A percentile compares a stretch with the other conserved stretches of the same genome.
phyloP scores from a whole-genome alignment of 2,797 vertebrate species.

The Gadopsis marmoratus region DNA sequence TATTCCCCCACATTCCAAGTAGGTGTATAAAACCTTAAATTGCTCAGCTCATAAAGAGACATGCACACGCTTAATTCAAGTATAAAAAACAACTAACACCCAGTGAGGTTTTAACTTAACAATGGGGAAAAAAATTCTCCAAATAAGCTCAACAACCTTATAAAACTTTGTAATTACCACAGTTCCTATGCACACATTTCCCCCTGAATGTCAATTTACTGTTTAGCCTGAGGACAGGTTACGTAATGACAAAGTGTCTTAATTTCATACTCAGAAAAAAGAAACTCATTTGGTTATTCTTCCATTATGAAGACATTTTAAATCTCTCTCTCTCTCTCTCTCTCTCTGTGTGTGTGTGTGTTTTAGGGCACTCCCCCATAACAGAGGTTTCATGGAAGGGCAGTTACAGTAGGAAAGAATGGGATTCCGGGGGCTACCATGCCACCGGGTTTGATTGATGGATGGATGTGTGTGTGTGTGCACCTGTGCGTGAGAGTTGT shows the following conservation, averaged over 20 bases:
- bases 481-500: constrained; percentile 2
- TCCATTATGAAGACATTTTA: constrained; percentile 21
- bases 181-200: constrained; percentile 13
- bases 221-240: constrained; percentile 24
- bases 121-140: constrained; percentile 45
- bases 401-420: constrained; percentile 27
- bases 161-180: constrained; percentile 57
- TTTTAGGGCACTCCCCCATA: constrained; percentile 7
- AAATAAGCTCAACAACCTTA: constrained; percentile 47
- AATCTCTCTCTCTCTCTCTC: neutral
- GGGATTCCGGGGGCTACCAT: constrained; percentile 23
- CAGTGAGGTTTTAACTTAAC: constrained; percentile 49
- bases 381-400: constrained; percentile 42
- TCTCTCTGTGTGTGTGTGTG: neutral
- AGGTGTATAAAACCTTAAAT: constrained; percentile 68
- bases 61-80: constrained; percentile 47
- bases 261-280: neutral
- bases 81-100: constrained; percentile 50
- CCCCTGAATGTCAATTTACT: constrained; percentile 22
- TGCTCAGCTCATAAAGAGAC: constrained; percentile 67
- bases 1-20: constrained; percentile 57
- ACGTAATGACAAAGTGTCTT: constrained; percentile 23
- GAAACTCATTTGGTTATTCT: constrained; percentile 2
- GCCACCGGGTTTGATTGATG: constrained; percentile 19
- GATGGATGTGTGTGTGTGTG: neutral